Percentiles rank a stretch among this genome's conserved stretches.
Conservation (phyloP, 2,797 vertebrate genomes). For the Myripristis jacobus region DNA sequence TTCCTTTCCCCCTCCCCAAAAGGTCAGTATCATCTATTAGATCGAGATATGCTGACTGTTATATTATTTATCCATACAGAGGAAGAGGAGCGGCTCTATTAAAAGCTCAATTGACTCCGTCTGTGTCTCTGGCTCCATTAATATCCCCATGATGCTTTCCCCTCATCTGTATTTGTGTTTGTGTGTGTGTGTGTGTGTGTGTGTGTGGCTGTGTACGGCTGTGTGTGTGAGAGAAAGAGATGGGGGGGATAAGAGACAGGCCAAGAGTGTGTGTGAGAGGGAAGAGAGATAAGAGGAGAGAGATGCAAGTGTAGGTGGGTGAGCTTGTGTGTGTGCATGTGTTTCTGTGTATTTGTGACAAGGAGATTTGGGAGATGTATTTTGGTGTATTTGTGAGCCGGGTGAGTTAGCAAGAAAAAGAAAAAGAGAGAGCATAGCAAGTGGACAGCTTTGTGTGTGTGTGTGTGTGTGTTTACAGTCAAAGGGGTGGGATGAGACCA, state of each 20-base stretch:
- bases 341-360: neutral
- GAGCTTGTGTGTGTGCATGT: neutral
- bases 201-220: slow-evolving; percentile 15
- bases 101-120: slow-evolving; percentile 81
- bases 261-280: no score
- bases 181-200: slow-evolving; percentile 13
- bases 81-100: slow-evolving; percentile 79
- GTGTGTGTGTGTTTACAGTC: slow-evolving; percentile 22
- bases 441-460: slow-evolving; percentile 8
- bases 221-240: slow-evolving; percentile 19
- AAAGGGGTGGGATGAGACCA: slow-evolving; percentile 5
- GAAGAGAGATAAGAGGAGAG: no score
- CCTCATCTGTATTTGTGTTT: slow-evolving; percentile 43
- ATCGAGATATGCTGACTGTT: slow-evolving; percentile 82
- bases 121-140: slow-evolving; percentile 75
- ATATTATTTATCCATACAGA: slow-evolving; percentile 81
- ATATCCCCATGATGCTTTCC: slow-evolving; percentile 70
- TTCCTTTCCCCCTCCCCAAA: slow-evolving; percentile 55
- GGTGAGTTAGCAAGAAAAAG: no score
- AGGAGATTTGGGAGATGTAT: no score
- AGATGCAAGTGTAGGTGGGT: no score
- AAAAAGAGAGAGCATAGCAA: no score
- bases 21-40: slow-evolving; percentile 86
- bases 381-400: no score
- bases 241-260: slow-evolving; percentile 25